Percentiles rank a stretch among this genome's conserved stretches.
Evolutionary conservation across 2,797 vertebrate genomes (phyloP).

Genomic region (Sparus aurata): DNA sequence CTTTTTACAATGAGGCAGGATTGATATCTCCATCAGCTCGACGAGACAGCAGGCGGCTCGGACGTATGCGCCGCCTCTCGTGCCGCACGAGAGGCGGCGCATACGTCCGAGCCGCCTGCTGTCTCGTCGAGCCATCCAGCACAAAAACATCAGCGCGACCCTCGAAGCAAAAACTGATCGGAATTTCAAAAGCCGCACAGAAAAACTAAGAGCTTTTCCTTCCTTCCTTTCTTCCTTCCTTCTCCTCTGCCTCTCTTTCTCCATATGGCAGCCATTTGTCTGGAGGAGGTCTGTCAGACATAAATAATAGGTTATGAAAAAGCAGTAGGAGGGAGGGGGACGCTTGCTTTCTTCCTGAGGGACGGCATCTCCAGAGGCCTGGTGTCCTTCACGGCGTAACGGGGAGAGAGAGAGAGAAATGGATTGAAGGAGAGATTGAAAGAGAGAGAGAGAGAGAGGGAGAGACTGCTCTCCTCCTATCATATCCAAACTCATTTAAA

Average conservation of each 20-base stretch:
- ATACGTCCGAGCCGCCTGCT: too few relatives aligned
- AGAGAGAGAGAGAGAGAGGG: slow-evolving; percentile 22
- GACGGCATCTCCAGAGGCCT: slow-evolving; percentile 83
- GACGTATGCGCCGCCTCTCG: neutral
- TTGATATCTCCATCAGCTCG: slow-evolving; percentile 56
- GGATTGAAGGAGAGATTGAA: slow-evolving; percentile 27
- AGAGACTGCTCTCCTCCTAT: slow-evolving; percentile 20
- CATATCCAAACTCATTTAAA: neutral
- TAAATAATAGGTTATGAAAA: slow-evolving; percentile 89
- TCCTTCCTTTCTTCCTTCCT: slow-evolving; percentile 50
- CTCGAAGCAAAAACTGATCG: slow-evolving; percentile 17
- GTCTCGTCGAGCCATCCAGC: too few relatives aligned
- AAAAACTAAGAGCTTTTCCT: slow-evolving; percentile 53
- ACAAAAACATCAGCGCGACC: slow-evolving; percentile 38
- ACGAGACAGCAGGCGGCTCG: slow-evolving; percentile 35
- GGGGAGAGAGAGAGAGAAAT: slow-evolving; percentile 53
- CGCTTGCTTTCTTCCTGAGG: slow-evolving; percentile 83
- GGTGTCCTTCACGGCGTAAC: slow-evolving; percentile 82
- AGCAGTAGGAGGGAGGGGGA: slow-evolving; percentile 76
- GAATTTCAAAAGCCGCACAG: slow-evolving; percentile 45
- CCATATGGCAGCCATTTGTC: slow-evolving; percentile 91
- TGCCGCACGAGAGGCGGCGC: neutral
- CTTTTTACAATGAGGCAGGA: slow-evolving; percentile 59
- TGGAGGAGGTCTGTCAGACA: slow-evolving; percentile 85
- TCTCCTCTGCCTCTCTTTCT: slow-evolving; percentile 71